phyloP scores from a whole-genome alignment of 92 coral and sea anemone species.

The Nematostella vectensis region DNA sequence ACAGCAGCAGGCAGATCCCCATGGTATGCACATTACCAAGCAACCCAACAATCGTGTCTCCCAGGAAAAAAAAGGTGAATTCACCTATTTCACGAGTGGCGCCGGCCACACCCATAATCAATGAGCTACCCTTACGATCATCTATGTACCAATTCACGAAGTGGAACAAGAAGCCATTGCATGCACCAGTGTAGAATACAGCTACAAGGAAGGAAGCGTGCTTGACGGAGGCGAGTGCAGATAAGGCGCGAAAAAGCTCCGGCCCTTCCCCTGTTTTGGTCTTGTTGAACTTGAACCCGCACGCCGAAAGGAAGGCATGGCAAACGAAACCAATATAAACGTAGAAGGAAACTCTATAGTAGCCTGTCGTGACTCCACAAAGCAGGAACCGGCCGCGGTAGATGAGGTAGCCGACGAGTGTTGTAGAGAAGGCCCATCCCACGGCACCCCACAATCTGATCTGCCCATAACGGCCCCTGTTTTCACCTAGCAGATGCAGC shows the following conservation, averaged over 20 bases:
- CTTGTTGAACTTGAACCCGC: slow-evolving; percentile 56
- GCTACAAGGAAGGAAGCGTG: slow-evolving; percentile 58
- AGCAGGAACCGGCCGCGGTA: slow-evolving; percentile 29
- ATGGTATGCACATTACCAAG: slow-evolving; percentile 67
- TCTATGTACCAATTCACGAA: slow-evolving; percentile 96
- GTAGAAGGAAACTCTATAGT: slow-evolving; percentile 53
- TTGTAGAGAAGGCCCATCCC: slow-evolving; percentile 79
- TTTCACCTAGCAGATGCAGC: slow-evolving; percentile 71
- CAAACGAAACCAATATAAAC: slow-evolving; percentile 69
- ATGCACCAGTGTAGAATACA: slow-evolving; percentile 64
- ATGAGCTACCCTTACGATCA: slow-evolving; percentile 69
- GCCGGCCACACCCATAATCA: slow-evolving; percentile 85
- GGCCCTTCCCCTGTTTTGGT: slow-evolving; percentile 32
- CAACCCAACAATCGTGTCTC: slow-evolving; percentile 45
- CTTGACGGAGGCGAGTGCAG: slow-evolving; percentile 29
- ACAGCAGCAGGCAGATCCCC: slow-evolving; percentile 66
- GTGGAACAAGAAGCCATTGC: slow-evolving; percentile 81
- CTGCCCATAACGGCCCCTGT: slow-evolving; percentile 69
- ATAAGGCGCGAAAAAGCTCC: slow-evolving; percentile 37
- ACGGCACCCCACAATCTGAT: slow-evolving; percentile 86
- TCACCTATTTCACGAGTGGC: slow-evolving; percentile 79
- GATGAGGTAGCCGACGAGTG: slow-evolving; percentile 53
- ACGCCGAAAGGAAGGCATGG: slow-evolving; percentile 50
- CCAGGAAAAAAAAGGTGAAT: slow-evolving; percentile 51
- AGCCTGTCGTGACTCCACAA: slow-evolving; percentile 34